A percentile compares a stretch with the other conserved stretches of the same genome.
Conservation (phyloP, 1,140 invertebrate genomes). For the Phymastichus coffea region DNA sequence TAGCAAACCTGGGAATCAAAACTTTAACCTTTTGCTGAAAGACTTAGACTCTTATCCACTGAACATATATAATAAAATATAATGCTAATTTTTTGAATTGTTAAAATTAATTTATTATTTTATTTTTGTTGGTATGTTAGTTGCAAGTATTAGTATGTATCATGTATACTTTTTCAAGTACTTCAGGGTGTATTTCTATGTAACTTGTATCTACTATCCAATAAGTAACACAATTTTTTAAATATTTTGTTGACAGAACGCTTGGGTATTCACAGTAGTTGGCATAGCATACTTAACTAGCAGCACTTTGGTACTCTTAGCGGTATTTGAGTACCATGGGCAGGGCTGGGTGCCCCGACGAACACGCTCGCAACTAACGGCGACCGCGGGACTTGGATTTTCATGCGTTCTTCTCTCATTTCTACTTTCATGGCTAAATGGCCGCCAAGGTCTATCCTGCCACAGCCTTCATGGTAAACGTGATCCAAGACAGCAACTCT, state of each 20-base stretch:
- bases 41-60: too few relatives aligned
- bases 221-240: too few relatives aligned
- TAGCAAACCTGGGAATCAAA: too few relatives aligned
- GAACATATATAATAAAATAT: too few relatives aligned
- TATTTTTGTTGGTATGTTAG: too few relatives aligned
- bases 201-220: too few relatives aligned
- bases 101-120: too few relatives aligned
- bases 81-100: too few relatives aligned
- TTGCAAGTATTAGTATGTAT: too few relatives aligned
- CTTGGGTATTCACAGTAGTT: slow-evolving; percentile 53
- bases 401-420: slow-evolving; percentile 51
- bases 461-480: slow-evolving; percentile 39
- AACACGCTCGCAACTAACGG: slow-evolving; percentile 50
- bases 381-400: slow-evolving; percentile 47
- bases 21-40: too few relatives aligned
- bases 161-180: too few relatives aligned
- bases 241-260: slow-evolving; percentile 43
- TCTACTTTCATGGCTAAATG: slow-evolving; percentile 50
- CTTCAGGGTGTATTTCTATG: too few relatives aligned
- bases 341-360: slow-evolving; percentile 52
- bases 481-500: slow-evolving; percentile 47
- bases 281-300: slow-evolving; percentile 49
- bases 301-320: slow-evolving; percentile 48
- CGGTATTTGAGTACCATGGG: slow-evolving; percentile 52
- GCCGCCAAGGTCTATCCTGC: slow-evolving; percentile 30